Base-by-base conservation (phyloP, 1,140 invertebrate species). In the Branchinecta lynchi region DNA sequence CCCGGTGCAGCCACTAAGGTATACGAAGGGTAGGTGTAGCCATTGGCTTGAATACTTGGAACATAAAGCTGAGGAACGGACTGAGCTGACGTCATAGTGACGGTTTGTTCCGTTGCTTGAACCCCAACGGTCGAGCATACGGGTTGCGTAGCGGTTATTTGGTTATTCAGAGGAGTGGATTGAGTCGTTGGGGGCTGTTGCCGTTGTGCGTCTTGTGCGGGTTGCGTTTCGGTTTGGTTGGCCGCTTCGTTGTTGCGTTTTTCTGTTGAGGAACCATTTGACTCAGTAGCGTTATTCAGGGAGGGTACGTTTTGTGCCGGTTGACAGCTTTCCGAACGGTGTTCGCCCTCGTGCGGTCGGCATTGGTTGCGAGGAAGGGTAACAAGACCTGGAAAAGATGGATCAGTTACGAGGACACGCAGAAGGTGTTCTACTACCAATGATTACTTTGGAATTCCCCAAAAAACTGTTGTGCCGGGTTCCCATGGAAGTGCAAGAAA, bases 311-410 rank as follows among this genome's bases (percentile, higher is more conserved):
- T 72, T 51, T 71, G 71, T 67, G 70, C 68, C n/a, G 67, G 67
- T 72, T 71, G 71, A 69, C 71, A 67, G 70, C 70, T 71, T 69
- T 72, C 46, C 45, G 71, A 71, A 67, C 73, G 72, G 60, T 73
- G 72, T 51, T 72, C 73, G 32, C 32, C 32, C 46, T 72, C 72
- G 66, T 71, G 69, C 46, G 72, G 69, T 15, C 72, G 71, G 70
- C 51, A 60, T 60, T 75, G 74, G 44, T 87, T 86, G 73, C 90
- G 83, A 69, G 90, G 90, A 75, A 92, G 81, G 69, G 90, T 92
- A 44, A 89, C 90, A 70, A 89, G 87, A 77, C 87, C 89, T 89
- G 43, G 20, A 43, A 8, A 45, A 66, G 9, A 45, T 46, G 32
- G 32, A 32, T 32, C 32, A 32, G 32, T 32, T 32, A 32, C 1